phyloP scores from a whole-genome alignment of 2,888 invertebrate genomes.

The Temnothorax unifasciatus region DNA sequence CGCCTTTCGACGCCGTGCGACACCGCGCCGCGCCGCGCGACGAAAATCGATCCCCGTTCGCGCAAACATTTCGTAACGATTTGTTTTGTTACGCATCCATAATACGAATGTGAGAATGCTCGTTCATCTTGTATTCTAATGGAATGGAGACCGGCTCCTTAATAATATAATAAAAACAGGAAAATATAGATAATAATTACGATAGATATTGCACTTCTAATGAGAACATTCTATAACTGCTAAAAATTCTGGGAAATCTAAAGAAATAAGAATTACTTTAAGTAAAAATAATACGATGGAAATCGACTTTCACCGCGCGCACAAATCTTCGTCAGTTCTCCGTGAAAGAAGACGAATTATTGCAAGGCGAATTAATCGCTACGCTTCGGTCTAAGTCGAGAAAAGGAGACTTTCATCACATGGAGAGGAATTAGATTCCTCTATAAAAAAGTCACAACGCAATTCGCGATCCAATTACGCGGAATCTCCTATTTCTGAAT shows the following conservation, averaged over 20 bases:
- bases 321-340: neutral
- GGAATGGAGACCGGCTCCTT: constrained; percentile 42
- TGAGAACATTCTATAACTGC: neutral
- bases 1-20: neutral
- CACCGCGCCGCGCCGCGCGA: constrained; percentile 42
- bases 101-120: neutral
- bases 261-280: neutral
- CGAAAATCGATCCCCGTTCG: constrained; percentile 40
- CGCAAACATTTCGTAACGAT: constrained; percentile 12
- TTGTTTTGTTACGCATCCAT: neutral
- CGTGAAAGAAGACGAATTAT: constrained; percentile 12
- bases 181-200: neutral
- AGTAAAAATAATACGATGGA: neutral
- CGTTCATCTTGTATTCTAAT: neutral
- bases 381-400: constrained; percentile 1
- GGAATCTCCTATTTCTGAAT: neutral
- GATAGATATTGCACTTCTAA: constrained; percentile 34
- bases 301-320: constrained; percentile 32
- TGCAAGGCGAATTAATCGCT: constrained; percentile 21
- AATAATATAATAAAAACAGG: neutral
- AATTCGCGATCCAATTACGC: neutral
- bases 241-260: neutral
- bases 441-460: constrained; percentile 18
- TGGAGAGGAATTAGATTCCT: constrained; percentile 23
- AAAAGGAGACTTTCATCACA: constrained; percentile 19